Conservation (phyloP, 2,888 invertebrate species). For the Julus scandinavius region DNA sequence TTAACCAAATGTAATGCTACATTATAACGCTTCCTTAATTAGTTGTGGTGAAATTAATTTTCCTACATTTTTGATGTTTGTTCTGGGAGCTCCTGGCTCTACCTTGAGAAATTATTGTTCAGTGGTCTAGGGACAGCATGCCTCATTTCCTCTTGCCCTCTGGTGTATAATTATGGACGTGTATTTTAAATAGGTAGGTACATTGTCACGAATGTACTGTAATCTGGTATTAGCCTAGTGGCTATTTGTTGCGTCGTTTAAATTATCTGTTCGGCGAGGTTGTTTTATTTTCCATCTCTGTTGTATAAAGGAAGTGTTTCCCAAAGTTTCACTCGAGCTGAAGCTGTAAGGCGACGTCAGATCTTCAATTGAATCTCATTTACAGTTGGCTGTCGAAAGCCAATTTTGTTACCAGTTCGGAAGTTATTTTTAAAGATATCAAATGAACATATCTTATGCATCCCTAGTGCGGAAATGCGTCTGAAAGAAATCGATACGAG, state of each 20-base stretch:
- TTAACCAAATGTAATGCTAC: too few relatives aligned
- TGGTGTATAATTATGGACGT: neutral
- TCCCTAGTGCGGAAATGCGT: slow-evolving; percentile 28
- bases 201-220: neutral
- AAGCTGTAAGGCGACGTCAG: neutral
- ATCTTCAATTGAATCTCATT: slow-evolving; percentile 45
- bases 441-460: slow-evolving; percentile 38
- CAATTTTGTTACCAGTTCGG: slow-evolving; percentile 40
- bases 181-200: neutral
- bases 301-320: slow-evolving; percentile 11
- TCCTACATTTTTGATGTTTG: neutral
- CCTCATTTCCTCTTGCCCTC: neutral
- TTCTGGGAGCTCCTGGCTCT: neutral
- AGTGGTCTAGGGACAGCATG: neutral
- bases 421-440: slow-evolving; percentile 46
- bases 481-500: slow-evolving; percentile 12
- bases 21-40: too few relatives aligned
- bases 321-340: slow-evolving; percentile 13
- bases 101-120: neutral
- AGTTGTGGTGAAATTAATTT: neutral
- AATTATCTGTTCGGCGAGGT: neutral
- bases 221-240: neutral
- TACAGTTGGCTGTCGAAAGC: slow-evolving; percentile 35
- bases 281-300: neutral
- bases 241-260: neutral